Conservation (phyloP, 2,888 invertebrate genomes). For the Lithophane leautieri region DNA sequence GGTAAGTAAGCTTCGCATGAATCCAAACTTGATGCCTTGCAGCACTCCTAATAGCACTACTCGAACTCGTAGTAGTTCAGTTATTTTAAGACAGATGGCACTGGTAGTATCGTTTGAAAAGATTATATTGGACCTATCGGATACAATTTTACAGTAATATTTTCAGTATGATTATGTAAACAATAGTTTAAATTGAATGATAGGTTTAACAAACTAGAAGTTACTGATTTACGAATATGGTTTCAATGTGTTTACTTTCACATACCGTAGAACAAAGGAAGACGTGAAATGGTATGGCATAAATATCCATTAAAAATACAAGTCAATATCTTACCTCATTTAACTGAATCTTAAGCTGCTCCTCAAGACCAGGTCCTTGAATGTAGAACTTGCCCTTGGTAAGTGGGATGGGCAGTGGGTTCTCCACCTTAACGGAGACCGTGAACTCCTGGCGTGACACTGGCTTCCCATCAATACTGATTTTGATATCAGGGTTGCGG, state of each 20-base stretch:
- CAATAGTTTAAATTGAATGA: neutral
- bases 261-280: neutral
- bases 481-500: constrained; percentile 96
- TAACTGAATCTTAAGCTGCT: constrained; percentile 93
- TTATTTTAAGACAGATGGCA: constrained; percentile 62
- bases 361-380: constrained; percentile 95
- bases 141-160: neutral
- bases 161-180: neutral
- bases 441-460: constrained; percentile 88
- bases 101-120: constrained; percentile 17
- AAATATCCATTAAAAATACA: neutral
- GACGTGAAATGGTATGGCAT: neutral
- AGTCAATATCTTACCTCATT: constrained; percentile 86
- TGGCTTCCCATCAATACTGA: constrained; percentile 91
- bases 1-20: constrained; percentile 26
- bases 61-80: constrained; percentile 20
- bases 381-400: constrained; percentile 94
- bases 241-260: neutral
- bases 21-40: constrained; percentile 1
- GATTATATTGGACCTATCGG: neutral
- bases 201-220: neutral
- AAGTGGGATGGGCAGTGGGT: constrained; percentile 95
- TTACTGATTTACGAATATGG: neutral
- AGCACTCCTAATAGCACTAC: neutral
- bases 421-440: constrained; percentile 93